A percentile compares a stretch with the other conserved stretches of the same genome.
Evolutionary conservation across 2,113 vertebrate species (phyloP).

Genomic region (Sprattus sprattus): DNA sequence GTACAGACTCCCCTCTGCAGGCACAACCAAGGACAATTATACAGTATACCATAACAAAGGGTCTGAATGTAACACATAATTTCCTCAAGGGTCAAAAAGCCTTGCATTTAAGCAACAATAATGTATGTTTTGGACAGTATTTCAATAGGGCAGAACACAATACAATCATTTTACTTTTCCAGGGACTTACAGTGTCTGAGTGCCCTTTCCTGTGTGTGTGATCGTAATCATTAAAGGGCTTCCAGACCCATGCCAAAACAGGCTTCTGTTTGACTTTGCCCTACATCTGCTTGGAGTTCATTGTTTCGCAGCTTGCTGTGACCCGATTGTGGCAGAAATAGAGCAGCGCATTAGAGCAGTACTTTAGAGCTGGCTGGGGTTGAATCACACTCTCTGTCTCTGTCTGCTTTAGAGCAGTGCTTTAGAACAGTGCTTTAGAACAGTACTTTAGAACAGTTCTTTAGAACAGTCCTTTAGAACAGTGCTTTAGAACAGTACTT

Average conservation of each 20-base stretch:
- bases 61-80: too few relatives aligned
- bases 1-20: constrained; percentile 75
- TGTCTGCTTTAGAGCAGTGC: constrained; percentile 23
- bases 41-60: neutral
- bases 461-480: neutral
- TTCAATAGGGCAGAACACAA: neutral
- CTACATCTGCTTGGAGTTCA: neutral
- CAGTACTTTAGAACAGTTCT: too few relatives aligned
- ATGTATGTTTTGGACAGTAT: too few relatives aligned
- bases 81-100: neutral
- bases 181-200: too few relatives aligned
- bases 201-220: neutral
- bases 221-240: neutral
- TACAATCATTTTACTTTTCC: neutral
- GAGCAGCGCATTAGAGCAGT: neutral
- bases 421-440: neutral
- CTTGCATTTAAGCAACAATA: neutral
- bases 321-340: neutral
- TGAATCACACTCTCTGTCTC: neutral
- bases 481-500: neutral
- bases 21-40: neutral
- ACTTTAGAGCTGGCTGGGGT: neutral
- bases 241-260: neutral
- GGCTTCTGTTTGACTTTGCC: neutral
- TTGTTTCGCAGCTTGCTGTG: neutral